A percentile compares a stretch with the other conserved stretches of the same genome.
phyloP scores from a whole-genome alignment of 2,113 vertebrate species.

The Dipodomys spectabilis region DNA sequence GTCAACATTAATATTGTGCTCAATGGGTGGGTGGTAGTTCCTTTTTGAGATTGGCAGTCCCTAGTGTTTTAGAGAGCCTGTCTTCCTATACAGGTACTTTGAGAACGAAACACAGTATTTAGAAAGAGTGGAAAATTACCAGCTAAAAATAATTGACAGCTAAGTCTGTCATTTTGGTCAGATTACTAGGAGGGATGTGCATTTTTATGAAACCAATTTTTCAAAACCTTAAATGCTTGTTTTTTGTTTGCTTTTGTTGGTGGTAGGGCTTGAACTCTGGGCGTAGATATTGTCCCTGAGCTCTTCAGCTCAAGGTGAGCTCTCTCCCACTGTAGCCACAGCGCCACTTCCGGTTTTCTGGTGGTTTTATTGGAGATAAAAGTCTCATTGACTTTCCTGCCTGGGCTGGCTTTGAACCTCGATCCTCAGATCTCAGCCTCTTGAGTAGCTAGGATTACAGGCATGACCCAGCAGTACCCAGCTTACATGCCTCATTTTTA shows the following conservation, averaged over 20 bases:
- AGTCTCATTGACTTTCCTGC: no score
- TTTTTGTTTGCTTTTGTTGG: no score
- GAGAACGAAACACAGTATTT: conserved; percentile 67
- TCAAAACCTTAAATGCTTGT: conserved; percentile 22
- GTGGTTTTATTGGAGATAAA: no score
- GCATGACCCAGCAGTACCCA: no score
- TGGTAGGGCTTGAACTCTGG: no score
- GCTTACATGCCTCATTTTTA: conserved; percentile 18
- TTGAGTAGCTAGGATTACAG: no score
- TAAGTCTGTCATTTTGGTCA: conserved; percentile 60
- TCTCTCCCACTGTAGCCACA: no score
- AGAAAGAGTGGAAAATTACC: conserved; percentile 65
- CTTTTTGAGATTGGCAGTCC: neutral
- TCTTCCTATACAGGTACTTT: conserved; percentile 74
- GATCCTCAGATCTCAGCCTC: no score
- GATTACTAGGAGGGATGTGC: conserved; percentile 13
- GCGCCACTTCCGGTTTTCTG: no score
- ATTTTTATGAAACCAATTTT: conserved; percentile 53
- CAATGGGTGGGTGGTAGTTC: conserved; percentile 40
- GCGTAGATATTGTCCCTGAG: no score
- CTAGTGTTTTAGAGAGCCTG: conserved; percentile 50
- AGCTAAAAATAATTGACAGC: conserved; percentile 58
- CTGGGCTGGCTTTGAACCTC: no score
- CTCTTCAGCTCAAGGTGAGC: no score
- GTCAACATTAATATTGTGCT: conserved; percentile 37